Base-by-base conservation (phyloP, 2,888 invertebrate genomes). In the Rhogogaster chlorosoma region DNA sequence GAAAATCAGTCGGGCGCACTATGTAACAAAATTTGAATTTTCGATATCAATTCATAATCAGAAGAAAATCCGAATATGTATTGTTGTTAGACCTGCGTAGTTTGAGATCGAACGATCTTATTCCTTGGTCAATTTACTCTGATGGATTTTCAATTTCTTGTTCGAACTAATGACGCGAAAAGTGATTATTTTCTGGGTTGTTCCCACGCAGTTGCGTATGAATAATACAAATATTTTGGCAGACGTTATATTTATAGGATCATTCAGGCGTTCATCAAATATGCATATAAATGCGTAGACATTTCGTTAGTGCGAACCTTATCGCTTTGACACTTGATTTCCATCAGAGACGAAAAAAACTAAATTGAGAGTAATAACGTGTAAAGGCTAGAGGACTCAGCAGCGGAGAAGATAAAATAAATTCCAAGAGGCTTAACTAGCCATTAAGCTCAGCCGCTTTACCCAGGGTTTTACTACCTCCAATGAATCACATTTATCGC, bases 401-500 rank as follows among this genome's bases (percentile, higher is more conserved):
- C 42, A 78, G 38, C 85, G 70, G 26, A 82, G 70, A 38, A 82
- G 80, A 85, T 82, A 53, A 82, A 80, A 82, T 85, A 85, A 82
- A 85, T 85, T 85, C 70, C 77, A 71, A 64, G 80, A 78, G 71
- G 85, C 78, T 85, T 85, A 85, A 70, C 85, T 67, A 78, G 77
- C 77, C 85, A 78, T 85, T 85, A 82, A 82, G 70, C 64, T 85
- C 67, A 82, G 77, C 85, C 80, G 78, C 78, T 82, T 84, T 67
- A 64, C 70, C 53, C 82, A 32, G 78, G 61, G 67, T 67, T 82
- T 83, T 85, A 80, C 82, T 83, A 78, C 71, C 71, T 29, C 71
- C 70, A 82, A 82, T 85, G 71, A 85, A 85, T 85, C 85, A 85
- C 85, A 82, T 80, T 85, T 85, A 85, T 85, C 85, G 61, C 80